Evolutionary conservation across 2,113 vertebrate species (phyloP).

Genomic region (Pipra filicauda): DNA sequence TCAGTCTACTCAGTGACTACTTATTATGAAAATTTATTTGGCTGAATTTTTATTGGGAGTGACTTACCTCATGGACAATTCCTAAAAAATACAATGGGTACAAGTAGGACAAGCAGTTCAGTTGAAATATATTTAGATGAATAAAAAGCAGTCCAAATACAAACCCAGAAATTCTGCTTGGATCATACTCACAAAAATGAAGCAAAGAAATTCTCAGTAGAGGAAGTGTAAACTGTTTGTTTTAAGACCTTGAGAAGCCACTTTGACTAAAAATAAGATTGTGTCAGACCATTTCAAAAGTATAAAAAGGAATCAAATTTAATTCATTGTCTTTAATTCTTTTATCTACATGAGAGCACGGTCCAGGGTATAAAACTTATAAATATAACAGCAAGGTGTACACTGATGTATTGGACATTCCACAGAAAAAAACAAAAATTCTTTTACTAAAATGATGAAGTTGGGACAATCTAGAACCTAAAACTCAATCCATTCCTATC

Average conservation of each 20-base stretch:
- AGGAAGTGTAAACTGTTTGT: neutral
- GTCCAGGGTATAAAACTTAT: neutral
- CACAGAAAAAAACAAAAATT: neutral
- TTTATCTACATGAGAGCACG: neutral
- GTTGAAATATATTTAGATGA: neutral
- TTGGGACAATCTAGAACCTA: neutral
- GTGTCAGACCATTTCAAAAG: neutral
- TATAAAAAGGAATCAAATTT: neutral
- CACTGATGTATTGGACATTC: neutral
- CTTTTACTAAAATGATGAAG: neutral
- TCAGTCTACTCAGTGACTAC: neutral
- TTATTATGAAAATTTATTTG: neutral
- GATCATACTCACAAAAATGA: neutral
- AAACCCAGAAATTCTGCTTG: neutral
- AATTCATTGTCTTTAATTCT: neutral
- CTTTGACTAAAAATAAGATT: neutral
- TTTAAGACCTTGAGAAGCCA: neutral
- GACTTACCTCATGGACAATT: fast-evolving
- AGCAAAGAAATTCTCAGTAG: neutral
- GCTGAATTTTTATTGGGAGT: neutral
- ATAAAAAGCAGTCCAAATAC: neutral
- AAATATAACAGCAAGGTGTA: neutral
- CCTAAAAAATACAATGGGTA: neutral
- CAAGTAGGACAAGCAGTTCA: neutral
- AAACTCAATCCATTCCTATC: neutral